Evolutionary conservation across 2,113 vertebrate genomes (phyloP).

Genomic region (Acanthisitta chloris): DNA sequence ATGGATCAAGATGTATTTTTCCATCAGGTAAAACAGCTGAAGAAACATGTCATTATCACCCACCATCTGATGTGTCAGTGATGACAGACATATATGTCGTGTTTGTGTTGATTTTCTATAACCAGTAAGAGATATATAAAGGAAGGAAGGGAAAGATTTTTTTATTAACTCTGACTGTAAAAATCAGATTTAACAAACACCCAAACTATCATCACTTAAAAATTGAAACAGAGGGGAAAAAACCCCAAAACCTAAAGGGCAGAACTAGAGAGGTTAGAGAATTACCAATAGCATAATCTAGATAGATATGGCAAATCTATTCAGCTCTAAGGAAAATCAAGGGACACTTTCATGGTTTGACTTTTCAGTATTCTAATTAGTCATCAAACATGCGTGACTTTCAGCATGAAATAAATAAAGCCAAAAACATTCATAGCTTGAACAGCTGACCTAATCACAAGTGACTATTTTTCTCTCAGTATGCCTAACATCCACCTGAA

Average conservation of each 20-base stretch:
- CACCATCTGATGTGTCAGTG: background rate
- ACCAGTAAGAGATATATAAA: background rate
- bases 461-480: background rate
- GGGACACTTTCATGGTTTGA: background rate
- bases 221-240: background rate
- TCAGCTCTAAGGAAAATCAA: background rate
- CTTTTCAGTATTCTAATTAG: background rate
- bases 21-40: background rate
- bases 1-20: background rate
- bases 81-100: background rate
- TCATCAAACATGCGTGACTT: background rate
- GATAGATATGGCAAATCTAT: background rate
- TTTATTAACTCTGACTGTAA: background rate
- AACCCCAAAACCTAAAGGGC: accelerated
- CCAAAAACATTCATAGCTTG: background rate
- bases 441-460: background rate
- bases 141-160: background rate
- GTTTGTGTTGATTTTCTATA: background rate
- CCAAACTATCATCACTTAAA: background rate
- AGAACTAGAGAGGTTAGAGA: background rate
- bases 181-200: background rate
- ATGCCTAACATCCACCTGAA: background rate
- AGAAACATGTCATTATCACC: background rate
- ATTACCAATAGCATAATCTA: background rate
- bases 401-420: background rate